Percentiles rank a stretch among this genome's conserved stretches.
Evolutionary conservation across 2,113 vertebrate species (phyloP).

Genomic region (Macaca nemestrina): DNA sequence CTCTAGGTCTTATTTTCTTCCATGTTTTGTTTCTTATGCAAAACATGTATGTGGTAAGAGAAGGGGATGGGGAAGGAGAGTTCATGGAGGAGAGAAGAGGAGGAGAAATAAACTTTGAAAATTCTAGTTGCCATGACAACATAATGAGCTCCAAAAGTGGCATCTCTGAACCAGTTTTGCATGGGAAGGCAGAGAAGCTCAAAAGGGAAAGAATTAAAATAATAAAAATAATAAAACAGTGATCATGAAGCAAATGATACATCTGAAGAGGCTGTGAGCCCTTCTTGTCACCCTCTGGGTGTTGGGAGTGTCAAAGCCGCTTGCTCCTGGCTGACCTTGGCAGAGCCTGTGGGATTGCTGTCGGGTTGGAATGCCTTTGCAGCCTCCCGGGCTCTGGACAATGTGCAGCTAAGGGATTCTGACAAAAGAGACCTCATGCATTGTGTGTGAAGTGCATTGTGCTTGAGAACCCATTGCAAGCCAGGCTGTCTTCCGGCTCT

Average conservation of each 20-base stretch:
- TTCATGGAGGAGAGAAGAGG: slow-evolving; percentile 57
- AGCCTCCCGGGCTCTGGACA: not conserved
- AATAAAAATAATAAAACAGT: slow-evolving; percentile 59
- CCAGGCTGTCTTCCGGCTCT: not conserved
- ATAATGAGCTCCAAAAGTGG: slow-evolving; percentile 77
- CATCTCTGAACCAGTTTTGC: slow-evolving; percentile 70
- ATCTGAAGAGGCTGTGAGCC: not conserved
- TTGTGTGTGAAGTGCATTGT: not conserved
- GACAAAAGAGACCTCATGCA: not conserved
- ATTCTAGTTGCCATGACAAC: slow-evolving; percentile 81
- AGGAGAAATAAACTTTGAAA: slow-evolving; percentile 77
- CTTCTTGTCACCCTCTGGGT: not conserved
- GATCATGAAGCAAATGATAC: not conserved
- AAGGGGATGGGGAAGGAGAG: slow-evolving; percentile 2
- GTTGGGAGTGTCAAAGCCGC: not conserved
- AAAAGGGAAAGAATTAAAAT: slow-evolving; percentile 66
- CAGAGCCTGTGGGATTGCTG: accelerated
- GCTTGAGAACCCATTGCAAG: not conserved
- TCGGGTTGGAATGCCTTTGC: not conserved
- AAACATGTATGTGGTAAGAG: not conserved
- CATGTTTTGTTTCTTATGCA: slow-evolving; percentile 1
- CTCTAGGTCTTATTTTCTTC: not conserved
- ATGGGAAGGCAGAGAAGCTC: slow-evolving; percentile 36
- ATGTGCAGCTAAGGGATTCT: not conserved
- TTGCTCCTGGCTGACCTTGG: not conserved